Percentiles rank a stretch among this genome's conserved stretches.
These are phyloP conservation scores for Desmophyllum pertusum DNA, from an alignment of 92 coral and sea anemone species.

Conservation along the genomic window DNA sequence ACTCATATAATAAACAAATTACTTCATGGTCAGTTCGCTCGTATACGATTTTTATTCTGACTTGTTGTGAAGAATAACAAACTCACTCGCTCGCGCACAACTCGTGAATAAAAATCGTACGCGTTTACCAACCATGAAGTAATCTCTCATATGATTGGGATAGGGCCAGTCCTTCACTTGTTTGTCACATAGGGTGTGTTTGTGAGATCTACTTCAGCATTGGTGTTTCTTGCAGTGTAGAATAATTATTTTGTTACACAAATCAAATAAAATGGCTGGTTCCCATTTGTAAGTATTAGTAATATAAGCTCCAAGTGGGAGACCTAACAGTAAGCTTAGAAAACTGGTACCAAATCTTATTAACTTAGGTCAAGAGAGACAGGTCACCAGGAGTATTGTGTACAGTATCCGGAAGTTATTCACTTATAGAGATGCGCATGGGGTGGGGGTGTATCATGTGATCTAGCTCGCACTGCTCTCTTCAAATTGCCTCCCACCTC, in stretches of 20 bases:
- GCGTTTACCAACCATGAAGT: no score
- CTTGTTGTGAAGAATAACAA: no score
- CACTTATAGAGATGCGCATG: no score
- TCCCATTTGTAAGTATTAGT: not conserved
- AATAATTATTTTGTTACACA: not conserved
- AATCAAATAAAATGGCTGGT: not conserved
- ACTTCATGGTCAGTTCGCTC: no score
- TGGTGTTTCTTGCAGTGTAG: not conserved
- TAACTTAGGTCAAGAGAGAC: not conserved
- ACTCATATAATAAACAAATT: no score
- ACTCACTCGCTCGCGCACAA: no score
- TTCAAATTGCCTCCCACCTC: no score
- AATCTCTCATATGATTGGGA: not conserved
- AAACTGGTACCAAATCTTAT: not conserved
- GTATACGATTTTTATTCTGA: no score
- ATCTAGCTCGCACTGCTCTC: no score
- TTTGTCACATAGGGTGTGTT: not conserved
- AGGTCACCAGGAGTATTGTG: not conserved
- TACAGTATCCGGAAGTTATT: not conserved
- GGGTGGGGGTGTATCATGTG: not conserved
- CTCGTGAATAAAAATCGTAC: no score
- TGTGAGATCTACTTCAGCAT: not conserved
- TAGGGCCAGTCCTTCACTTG: not conserved
- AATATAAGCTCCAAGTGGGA: not conserved
- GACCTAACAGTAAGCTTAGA: not conserved